phyloP scores from a whole-genome alignment of 53 echinoderm and acorn worm genomes.

The Temnopleurus reevesii region DNA sequence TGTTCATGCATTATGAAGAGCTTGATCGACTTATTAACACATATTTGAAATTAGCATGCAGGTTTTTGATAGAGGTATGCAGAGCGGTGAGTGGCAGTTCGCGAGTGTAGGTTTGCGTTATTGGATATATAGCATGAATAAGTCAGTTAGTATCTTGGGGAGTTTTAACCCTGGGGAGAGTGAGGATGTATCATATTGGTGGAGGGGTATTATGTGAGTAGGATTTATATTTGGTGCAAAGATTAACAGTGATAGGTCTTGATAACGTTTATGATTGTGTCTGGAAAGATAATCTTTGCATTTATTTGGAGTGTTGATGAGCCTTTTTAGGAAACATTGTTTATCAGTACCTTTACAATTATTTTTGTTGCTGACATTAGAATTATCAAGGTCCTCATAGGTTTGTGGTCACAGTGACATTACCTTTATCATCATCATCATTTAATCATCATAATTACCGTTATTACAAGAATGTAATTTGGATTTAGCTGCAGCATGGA shows the following conservation, averaged over 20 bases:
- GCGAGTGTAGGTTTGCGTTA: neutral
- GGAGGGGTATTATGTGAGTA: neutral
- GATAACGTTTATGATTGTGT: no score
- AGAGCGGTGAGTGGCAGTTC: neutral
- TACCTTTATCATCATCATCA: no score
- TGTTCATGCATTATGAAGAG: conserved; percentile 26
- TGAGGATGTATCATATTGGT: neutral
- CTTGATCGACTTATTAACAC: conserved; percentile 36
- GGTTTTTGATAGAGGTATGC: neutral
- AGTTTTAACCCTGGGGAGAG: neutral
- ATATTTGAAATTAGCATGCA: neutral
- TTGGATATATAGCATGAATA: conserved; percentile 33
- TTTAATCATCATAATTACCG: no score
- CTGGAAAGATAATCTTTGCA: no score
- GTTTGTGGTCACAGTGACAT: no score
- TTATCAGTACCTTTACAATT: neutral
- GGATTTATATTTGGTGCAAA: neutral
- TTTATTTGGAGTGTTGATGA: no score
- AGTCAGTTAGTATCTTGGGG: neutral
- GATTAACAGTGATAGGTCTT: no score
- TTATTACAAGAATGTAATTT: neutral
- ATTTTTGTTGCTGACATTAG: no score
- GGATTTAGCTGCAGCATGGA: neutral
- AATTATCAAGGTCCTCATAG: no score
- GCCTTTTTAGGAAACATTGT: no score